A percentile compares a stretch with the other conserved stretches of the same genome.
phyloP scores from a whole-genome alignment of 2,888 invertebrate species.

The Mamestra brassicae region DNA sequence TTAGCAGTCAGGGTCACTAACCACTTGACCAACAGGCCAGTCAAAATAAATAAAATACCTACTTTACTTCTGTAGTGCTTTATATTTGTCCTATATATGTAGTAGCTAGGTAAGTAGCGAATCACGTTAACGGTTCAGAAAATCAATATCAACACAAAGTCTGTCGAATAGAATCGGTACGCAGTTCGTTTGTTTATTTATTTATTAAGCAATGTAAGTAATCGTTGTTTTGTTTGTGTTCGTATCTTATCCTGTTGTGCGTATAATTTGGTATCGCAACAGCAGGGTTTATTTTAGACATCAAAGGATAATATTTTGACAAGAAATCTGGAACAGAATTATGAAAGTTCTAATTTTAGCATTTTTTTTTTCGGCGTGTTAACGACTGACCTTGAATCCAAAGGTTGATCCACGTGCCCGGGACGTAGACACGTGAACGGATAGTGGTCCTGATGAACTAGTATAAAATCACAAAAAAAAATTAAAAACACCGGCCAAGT shows the following conservation, averaged over 20 bases:
- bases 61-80: not conserved
- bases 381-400: not conserved
- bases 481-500: too few species aligned
- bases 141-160: slow-evolving; percentile 54
- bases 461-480: too few species aligned
- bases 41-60: too few species aligned
- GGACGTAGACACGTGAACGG: too few species aligned
- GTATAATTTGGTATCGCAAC: slow-evolving; percentile 17
- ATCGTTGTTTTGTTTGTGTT: slow-evolving; percentile 20
- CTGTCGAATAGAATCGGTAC: slow-evolving; percentile 16
- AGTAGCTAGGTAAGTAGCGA: slow-evolving; percentile 10
- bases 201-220: slow-evolving; percentile 42
- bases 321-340: not conserved
- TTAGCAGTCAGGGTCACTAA: too few species aligned
- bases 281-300: not conserved
- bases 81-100: not conserved
- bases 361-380: not conserved
- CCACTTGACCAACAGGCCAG: too few species aligned
- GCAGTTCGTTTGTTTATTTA: slow-evolving; percentile 29
- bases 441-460: too few species aligned
- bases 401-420: too few species aligned
- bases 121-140: slow-evolving; percentile 30
- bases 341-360: not conserved
- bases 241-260: slow-evolving; percentile 30
- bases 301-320: slow-evolving; percentile 1